These are phyloP conservation scores for Synergus laeviventris DNA, from an alignment of 2,888 invertebrate species.

Conservation along the genomic window DNA sequence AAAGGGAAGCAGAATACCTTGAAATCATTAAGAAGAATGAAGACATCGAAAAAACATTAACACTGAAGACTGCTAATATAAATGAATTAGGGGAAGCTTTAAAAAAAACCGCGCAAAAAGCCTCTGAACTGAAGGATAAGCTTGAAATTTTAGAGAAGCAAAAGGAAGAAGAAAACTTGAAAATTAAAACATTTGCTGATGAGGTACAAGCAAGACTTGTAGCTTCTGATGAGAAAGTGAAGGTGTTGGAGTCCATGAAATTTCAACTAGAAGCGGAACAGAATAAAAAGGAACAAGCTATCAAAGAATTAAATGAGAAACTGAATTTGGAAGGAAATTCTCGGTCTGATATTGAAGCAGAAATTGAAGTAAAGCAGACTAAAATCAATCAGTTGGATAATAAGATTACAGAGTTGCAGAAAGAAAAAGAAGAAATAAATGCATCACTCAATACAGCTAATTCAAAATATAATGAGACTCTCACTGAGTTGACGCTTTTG, in stretches of 20 bases:
- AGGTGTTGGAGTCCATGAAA: conserved; percentile 45
- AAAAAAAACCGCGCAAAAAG: conserved; percentile 56
- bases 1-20: conserved; percentile 56
- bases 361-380: conserved; percentile 49
- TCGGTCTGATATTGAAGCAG: conserved; percentile 43
- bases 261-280: conserved; percentile 47
- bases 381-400: conserved; percentile 54
- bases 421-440: conserved; percentile 58
- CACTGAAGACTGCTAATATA: conserved; percentile 49
- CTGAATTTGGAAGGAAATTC: conserved; percentile 49
- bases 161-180: background rate
- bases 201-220: conserved; percentile 4
- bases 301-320: conserved; percentile 52
- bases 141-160: background rate
- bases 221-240: conserved; percentile 43
- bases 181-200: background rate
- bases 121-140: background rate
- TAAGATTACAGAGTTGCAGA: conserved; percentile 53
- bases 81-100: conserved; percentile 55
- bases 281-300: conserved; percentile 42
- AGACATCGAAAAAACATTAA: conserved; percentile 38
- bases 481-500: conserved; percentile 50
- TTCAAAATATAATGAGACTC: conserved; percentile 54
- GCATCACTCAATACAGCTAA: conserved; percentile 50
- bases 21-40: conserved; percentile 49